A percentile compares a stretch with the other conserved stretches of the same genome.
These are phyloP conservation scores for Brachionus paranguensis DNA, from an alignment of 1,140 invertebrate genomes.

Conservation along the genomic window DNA sequence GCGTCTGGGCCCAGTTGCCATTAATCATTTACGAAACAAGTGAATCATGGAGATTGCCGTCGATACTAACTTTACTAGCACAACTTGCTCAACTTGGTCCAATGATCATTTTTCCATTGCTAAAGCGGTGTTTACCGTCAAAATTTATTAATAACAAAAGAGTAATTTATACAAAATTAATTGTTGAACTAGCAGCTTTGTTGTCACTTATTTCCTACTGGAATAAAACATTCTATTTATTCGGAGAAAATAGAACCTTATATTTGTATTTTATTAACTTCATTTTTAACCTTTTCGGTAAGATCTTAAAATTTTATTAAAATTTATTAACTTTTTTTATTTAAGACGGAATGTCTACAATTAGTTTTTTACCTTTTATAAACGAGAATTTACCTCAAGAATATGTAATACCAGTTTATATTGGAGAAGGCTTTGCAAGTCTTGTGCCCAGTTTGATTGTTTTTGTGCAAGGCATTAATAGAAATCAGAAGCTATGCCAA, in stretches of 20 bases:
- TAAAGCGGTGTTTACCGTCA: neutral
- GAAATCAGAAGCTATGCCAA: neutral
- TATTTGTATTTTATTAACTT: neutral
- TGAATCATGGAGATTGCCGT: constrained; percentile 71
- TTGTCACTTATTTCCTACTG: neutral
- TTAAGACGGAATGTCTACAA: constrained; percentile 29
- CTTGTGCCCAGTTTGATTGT: constrained; percentile 13
- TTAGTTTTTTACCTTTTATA: constrained; percentile 14
- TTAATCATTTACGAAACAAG: constrained; percentile 15
- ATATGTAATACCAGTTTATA: constrained; percentile 65
- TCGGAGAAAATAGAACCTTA: neutral
- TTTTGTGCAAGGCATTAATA: constrained; percentile 24
- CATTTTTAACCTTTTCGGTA: constrained; percentile 1
- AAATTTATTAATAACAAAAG: neutral
- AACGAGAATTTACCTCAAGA: constrained; percentile 61
- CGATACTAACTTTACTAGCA: constrained; percentile 72
- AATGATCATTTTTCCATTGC: constrained; percentile 50
- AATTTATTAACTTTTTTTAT: neutral
- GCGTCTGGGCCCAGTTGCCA: constrained; percentile 7
- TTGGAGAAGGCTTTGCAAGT: constrained; percentile 58
- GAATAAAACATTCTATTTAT: neutral
- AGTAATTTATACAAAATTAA: neutral
- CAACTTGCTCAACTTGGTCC: constrained; percentile 79
- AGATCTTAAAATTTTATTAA: neutral
- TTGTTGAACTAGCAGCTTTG: neutral